Conservation (phyloP, 1,140 invertebrate species). For the Cardiocondyla obscurior region DNA sequence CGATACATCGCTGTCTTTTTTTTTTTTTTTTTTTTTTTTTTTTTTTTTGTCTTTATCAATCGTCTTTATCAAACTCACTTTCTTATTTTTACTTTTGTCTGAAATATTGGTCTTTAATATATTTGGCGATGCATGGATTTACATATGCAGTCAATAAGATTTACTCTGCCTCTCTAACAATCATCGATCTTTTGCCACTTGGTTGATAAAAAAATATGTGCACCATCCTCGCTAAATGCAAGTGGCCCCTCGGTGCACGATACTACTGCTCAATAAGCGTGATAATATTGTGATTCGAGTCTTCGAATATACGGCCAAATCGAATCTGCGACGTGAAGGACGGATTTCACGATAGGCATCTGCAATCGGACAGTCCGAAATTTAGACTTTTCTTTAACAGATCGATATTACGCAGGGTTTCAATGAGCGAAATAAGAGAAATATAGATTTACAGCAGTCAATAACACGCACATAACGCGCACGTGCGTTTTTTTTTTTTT, state of each 20-base stretch:
- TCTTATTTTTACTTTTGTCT: neutral
- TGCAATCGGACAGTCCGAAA: neutral
- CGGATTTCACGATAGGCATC: constrained; percentile 53
- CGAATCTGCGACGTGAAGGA: constrained; percentile 51
- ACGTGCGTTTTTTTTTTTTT: no score
- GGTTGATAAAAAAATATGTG: constrained; percentile 73
- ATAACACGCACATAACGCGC: neutral
- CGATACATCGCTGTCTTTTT: neutral
- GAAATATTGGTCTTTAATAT: neutral
- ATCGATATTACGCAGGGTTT: constrained; percentile 22
- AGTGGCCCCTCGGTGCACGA: constrained; percentile 53
- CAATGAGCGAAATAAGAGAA: neutral
- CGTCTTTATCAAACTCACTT: neutral
- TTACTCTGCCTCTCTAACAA: neutral
- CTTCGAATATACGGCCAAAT: constrained; percentile 15
- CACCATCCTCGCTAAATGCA: constrained; percentile 63
- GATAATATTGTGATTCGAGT: neutral
- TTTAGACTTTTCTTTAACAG: neutral
- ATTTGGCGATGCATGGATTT: neutral
- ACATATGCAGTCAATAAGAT: neutral
- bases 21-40: no score
- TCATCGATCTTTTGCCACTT: constrained; percentile 32
- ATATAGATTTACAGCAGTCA: neutral
- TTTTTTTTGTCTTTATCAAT: no score
- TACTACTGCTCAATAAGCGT: constrained; percentile 52